These are phyloP conservation scores for Enteromius argenteus DNA, from an alignment of 2,797 vertebrate species.

Conservation along the genomic window DNA sequence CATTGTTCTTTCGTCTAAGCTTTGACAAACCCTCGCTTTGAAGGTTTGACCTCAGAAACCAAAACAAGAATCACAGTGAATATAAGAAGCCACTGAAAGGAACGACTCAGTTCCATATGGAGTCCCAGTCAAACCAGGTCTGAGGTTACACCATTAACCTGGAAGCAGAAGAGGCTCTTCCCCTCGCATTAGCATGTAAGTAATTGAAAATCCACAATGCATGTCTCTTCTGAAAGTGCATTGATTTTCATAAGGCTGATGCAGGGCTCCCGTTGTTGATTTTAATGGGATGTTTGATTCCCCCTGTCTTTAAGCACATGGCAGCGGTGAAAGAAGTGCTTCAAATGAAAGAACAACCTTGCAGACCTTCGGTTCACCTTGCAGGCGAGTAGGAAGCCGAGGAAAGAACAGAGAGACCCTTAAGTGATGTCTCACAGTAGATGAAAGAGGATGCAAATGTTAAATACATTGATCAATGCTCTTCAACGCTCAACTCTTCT, in stretches of 20 bases:
- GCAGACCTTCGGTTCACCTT: slow-evolving; percentile 87
- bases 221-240: slow-evolving; percentile 65
- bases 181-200: slow-evolving; percentile 63
- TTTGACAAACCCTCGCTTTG: slow-evolving; percentile 70
- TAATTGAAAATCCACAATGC: slow-evolving; percentile 67
- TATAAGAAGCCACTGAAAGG: slow-evolving; percentile 65
- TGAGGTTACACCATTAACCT: slow-evolving; percentile 76
- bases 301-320: slow-evolving; percentile 60
- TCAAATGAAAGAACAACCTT: slow-evolving; percentile 75
- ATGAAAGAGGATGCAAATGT: slow-evolving; percentile 89
- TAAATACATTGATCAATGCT: slow-evolving; percentile 83
- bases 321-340: slow-evolving; percentile 69
- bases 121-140: slow-evolving; percentile 68
- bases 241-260: slow-evolving; percentile 75
- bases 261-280: slow-evolving; percentile 67
- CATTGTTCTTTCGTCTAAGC: slow-evolving; percentile 71
- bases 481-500: slow-evolving; percentile 71
- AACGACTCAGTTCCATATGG: slow-evolving; percentile 66
- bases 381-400: slow-evolving; percentile 68
- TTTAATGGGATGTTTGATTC: slow-evolving; percentile 76
- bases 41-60: slow-evolving; percentile 67
- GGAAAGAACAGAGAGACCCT: slow-evolving; percentile 71
- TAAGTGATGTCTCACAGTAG: slow-evolving; percentile 80
- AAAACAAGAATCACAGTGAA: slow-evolving; percentile 51
- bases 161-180: slow-evolving; percentile 58